Conservation (phyloP, 2,797 vertebrate species). For the Thamnophis elegans region DNA sequence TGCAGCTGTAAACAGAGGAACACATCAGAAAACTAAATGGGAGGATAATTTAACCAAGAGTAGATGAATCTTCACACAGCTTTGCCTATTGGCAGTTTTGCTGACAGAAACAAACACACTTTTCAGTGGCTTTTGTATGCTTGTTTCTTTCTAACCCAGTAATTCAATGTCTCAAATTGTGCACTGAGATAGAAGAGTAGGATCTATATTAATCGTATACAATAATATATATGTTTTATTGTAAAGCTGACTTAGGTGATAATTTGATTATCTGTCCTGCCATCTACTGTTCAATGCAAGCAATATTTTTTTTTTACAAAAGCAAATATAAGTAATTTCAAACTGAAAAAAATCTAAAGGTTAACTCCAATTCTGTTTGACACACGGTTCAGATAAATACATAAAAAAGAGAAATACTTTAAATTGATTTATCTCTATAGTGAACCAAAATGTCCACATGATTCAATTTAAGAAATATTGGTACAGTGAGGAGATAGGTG, state of each 20-base stretch:
- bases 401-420: not conserved
- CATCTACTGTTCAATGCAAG: constrained; percentile 14
- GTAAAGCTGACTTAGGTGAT: not conserved
- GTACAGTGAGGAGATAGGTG: not conserved
- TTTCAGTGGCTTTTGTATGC: not conserved
- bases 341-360: not conserved
- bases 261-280: constrained; percentile 1
- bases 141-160: not conserved
- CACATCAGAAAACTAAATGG: not conserved
- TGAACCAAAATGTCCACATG: not conserved
- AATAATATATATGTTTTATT: not conserved
- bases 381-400: not conserved
- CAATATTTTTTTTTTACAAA: not conserved
- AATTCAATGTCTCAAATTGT: not conserved
- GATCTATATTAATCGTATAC: not conserved
- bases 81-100: not conserved
- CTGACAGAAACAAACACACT: not conserved
- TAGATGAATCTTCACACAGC: not conserved
- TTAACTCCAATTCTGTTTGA: not conserved
- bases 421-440: not conserved
- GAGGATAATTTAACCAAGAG: no score
- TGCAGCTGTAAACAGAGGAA: not conserved
- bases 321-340: not conserved
- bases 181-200: not conserved
- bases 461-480: not conserved